Conservation (phyloP, 2,113 vertebrate genomes). For the Lipotes vexillifer region DNA sequence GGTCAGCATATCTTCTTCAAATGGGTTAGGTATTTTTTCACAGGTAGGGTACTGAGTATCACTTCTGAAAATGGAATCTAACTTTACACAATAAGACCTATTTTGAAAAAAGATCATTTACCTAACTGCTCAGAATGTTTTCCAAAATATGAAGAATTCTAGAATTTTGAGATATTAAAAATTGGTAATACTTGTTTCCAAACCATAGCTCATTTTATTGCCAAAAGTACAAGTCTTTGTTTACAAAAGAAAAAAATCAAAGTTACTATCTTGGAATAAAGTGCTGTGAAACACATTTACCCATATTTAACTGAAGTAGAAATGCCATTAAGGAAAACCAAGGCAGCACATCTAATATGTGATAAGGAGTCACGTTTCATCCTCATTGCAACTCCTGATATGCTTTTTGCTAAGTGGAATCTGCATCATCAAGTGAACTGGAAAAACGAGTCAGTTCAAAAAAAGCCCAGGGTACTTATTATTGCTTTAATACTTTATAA, state of each 20-base stretch:
- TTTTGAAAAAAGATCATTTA: neutral
- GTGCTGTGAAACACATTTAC: neutral
- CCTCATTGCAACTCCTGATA: neutral
- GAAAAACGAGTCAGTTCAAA: neutral
- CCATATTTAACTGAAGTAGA: neutral
- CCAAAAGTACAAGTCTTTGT: neutral
- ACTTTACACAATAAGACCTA: neutral
- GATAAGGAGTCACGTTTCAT: neutral
- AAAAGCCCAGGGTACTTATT: neutral
- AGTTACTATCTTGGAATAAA: neutral
- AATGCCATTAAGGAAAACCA: neutral
- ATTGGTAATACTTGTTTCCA: neutral
- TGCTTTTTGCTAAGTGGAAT: neutral
- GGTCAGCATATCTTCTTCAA: neutral
- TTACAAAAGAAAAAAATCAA: neutral
- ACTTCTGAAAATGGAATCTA: conserved; percentile 40
- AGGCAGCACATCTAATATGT: neutral
- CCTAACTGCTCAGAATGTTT: neutral
- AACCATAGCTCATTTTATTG: neutral
- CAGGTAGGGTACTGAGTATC: neutral
- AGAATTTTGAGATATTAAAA: neutral
- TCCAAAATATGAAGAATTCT: neutral
- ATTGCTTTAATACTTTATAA: neutral
- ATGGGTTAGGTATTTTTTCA: conserved; percentile 15
- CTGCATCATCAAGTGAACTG: neutral